Evolutionary conservation across 2,888 invertebrate genomes (phyloP), one percentile per base, ranked within the genome.

Genomic region (Psylliodes chrysocephalus): DNA sequence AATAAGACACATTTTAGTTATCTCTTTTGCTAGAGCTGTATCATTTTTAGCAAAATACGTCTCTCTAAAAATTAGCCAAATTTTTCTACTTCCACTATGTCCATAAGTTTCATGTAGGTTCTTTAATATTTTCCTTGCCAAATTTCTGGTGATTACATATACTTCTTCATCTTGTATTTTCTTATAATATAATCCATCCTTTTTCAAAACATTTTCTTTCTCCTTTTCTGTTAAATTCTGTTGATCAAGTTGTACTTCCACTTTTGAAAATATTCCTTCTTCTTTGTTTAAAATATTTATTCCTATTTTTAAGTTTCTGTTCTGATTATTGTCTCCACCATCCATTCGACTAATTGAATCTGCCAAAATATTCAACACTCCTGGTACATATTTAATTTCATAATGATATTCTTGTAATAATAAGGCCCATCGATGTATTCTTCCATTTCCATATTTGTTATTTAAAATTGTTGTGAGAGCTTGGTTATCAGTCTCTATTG

Each of bases 381-480:
- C 56, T 15, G 44, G 40, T 25, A 56, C 28, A 14, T 63, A 22
- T 38, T 33, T 10, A 18, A 63, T 25, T 22, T 40, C 40, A 44
- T 40, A 63, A 30, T 56, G 12, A 28, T 63, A 63, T 63, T 51
- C 44, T 8, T 17, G 25, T 10, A 63, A 19, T 14, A 52, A 3
- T n/a, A 63, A 35, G 19, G 33, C 51, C 42, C 51, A 46, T 56
- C 56, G 5, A 42, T 56, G 51, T 18, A 63, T 44, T 40, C 62
- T 30, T 28, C 35, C 40, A 38, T 61, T 54, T 1, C 22, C 51
- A 14, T 25, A 61, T 54, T 38, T 54, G 8, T 61, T 54, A 4
- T 52, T 19, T 18, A 52, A 18, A 4, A 52, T 22, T n/a, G 19
- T 18, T 19, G 47, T 12, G 33, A 63, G 22, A n/a, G 19, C 25